Evolutionary conservation across 2,797 vertebrate genomes (phyloP).

Genomic region (Hydrolagus colliei): DNA sequence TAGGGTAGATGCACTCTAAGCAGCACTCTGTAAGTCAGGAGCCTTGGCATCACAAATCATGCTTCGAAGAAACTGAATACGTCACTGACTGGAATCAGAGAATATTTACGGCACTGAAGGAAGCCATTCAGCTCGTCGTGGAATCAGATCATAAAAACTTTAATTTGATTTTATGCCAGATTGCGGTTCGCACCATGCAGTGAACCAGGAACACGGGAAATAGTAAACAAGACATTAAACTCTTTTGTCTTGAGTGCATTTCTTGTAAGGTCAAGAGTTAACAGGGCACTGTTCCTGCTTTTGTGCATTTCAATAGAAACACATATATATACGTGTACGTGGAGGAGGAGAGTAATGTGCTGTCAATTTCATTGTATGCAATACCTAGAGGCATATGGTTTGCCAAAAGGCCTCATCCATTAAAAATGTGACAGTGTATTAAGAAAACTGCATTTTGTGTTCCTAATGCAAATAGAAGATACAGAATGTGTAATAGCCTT

Average conservation of each 20-base stretch:
- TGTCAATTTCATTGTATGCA: not conserved
- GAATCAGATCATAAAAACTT: not conserved
- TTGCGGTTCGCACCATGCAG: not conserved
- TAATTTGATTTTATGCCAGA: not conserved
- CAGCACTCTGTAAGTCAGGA: not conserved
- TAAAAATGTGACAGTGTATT: conserved; percentile 23
- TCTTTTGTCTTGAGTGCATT: not conserved
- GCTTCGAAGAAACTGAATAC: not conserved
- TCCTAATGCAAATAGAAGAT: conserved; percentile 21
- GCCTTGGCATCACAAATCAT: not conserved
- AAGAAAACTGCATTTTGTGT: conserved; percentile 6
- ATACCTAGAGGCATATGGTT: not conserved
- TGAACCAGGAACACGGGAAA: not conserved
- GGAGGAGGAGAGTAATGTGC: conserved; percentile 6
- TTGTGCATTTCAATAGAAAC: conserved; percentile 6
- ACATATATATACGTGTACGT: conserved; percentile 12
- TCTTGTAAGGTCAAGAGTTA: conserved; percentile 21
- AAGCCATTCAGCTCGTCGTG: no score
- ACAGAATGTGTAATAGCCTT: conserved; percentile 18
- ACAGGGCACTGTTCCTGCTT: not conserved
- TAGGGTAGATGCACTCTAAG: not conserved
- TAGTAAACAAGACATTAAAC: not conserved
- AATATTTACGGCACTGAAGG: no score
- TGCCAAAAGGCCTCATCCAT: conserved; percentile 15
- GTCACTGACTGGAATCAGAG: no score